Evolutionary conservation across 2,113 vertebrate species (phyloP), one percentile per base, ranked within the genome.

Genomic region (Anthoscopus minutus): DNA sequence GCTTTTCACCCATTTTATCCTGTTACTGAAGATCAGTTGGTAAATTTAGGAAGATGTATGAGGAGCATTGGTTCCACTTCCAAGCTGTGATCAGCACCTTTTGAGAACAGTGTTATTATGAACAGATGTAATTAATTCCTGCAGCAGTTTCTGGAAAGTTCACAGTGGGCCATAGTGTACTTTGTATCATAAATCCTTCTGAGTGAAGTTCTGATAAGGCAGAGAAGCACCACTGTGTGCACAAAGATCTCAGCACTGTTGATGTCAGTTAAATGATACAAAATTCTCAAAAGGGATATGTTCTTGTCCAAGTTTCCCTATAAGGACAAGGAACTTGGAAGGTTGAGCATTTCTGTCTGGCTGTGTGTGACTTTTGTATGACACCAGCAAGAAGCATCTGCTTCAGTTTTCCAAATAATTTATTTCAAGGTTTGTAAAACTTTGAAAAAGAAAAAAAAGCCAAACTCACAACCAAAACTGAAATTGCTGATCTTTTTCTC

Each of bases 71-170:
- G 1, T 25, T 48, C 18, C 16, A 2, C 33, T 35, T 58, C 31
- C 6, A 31, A 9, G 44, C 30, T 65, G 37, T 54, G 40, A 27
- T 1, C 23, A 11, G 9, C 7, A 33, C 62, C 82, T 86, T n/a
- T 53, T 53, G 72, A 60, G 62, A 86, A 45, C 15, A 11, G 13
- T 0, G 2, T 31, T 7, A 14, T 56, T 20, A 11, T 0, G 0
- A 51, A 21, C 6, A 64, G 66, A 11, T 10, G 23, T 7, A 51
- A 42, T 60, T 88, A 51, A 53, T 76, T 86, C 53, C 88, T 79
- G 35, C 21, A 50, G 22, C 50, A 67, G 33, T 51, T 76, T 48
- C 81, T 65, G 71, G 42, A n/a, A 37, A 42, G 67, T 66, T 69
- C 50, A 40, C 8, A 5, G 44, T 4, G 44, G 22, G 20, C 65